Conservation (phyloP, 2,888 invertebrate genomes). For the Elegia similella region DNA sequence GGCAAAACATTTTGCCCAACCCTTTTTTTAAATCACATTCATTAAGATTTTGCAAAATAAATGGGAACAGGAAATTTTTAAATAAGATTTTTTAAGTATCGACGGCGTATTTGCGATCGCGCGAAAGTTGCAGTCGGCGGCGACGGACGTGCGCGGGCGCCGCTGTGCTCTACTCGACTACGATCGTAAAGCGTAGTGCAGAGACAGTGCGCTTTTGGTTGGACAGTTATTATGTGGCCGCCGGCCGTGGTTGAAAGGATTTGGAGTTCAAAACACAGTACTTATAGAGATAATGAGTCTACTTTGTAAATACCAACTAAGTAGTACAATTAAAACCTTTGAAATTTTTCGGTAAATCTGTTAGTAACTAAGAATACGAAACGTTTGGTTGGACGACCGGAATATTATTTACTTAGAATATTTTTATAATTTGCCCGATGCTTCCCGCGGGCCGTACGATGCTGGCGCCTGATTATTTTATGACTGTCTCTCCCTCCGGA, state of each 20-base stretch:
- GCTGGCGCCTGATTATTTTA: too few species aligned
- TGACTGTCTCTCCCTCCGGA: too few species aligned
- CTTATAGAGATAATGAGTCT: background rate
- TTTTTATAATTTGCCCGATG: too few species aligned
- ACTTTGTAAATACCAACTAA: background rate
- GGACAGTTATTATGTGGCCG: slow-evolving; percentile 36
- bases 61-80: slow-evolving; percentile 11
- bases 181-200: slow-evolving; percentile 19
- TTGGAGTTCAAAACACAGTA: slow-evolving; percentile 29
- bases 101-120: slow-evolving; percentile 30
- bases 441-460: too few species aligned
- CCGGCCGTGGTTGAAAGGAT: slow-evolving; percentile 40
- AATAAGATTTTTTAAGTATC: slow-evolving; percentile 15
- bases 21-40: slow-evolving; percentile 29
- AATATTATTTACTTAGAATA: too few species aligned
- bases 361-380: too few species aligned
- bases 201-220: slow-evolving; percentile 39
- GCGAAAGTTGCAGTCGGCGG: slow-evolving; percentile 24
- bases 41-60: slow-evolving; percentile 11
- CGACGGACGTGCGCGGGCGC: slow-evolving; percentile 44
- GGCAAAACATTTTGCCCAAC: slow-evolving; percentile 45
- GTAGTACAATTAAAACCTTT: background rate
- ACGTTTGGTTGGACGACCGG: too few species aligned
- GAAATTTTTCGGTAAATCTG: background rate
- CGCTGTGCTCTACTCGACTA: slow-evolving; percentile 41